phyloP scores from a whole-genome alignment of 64 coral and sea anemone species.

The Platygyra sinensis region DNA sequence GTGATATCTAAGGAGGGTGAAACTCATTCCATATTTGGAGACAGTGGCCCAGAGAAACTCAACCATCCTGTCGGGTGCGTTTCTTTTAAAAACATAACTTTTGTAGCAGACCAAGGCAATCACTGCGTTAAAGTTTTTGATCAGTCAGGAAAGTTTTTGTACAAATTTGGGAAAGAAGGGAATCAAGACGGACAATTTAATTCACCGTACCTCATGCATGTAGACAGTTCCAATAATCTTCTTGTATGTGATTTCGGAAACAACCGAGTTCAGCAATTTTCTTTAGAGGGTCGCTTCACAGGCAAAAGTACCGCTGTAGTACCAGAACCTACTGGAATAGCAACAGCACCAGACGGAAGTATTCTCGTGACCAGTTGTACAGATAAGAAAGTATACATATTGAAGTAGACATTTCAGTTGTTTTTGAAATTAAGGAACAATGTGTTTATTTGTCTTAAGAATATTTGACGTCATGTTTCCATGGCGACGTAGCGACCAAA shows the following conservation, averaged over 20 bases:
- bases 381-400: not conserved
- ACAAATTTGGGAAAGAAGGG: not conserved
- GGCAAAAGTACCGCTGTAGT: not conserved
- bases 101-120: not conserved
- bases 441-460: too few relatives aligned
- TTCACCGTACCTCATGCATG: not conserved
- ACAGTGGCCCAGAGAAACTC: slow-evolving; percentile 1
- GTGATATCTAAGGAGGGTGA: slow-evolving; percentile 5
- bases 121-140: not conserved
- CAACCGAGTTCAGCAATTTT: not conserved
- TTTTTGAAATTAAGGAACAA: too few relatives aligned
- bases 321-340: not conserved
- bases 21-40: slow-evolving; percentile 23
- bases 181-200: not conserved
- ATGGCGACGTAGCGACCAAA: too few relatives aligned
- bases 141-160: not conserved
- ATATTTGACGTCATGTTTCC: too few relatives aligned
- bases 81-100: not conserved
- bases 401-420: not conserved
- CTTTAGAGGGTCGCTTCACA: not conserved
- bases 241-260: not conserved
- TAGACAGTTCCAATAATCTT: not conserved
- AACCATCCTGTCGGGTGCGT: not conserved
- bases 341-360: not conserved
- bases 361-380: not conserved